phyloP scores from a whole-genome alignment of 2,797 vertebrate genomes.

The Pantherophis alleghaniensis region DNA sequence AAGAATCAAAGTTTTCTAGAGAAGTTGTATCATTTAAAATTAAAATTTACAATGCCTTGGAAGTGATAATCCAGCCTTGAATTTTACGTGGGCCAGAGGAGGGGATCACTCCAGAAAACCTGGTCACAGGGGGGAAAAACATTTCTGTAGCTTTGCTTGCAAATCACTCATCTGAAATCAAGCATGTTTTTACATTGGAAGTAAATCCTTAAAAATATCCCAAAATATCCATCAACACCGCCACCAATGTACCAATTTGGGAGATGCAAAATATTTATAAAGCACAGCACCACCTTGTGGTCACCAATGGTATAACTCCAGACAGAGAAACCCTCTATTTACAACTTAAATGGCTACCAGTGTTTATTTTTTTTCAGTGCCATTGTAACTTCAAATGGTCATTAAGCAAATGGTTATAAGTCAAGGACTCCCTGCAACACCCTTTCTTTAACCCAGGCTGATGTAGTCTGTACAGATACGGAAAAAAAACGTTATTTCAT shows the following conservation, averaged over 20 bases:
- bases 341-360: neutral
- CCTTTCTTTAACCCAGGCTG: accelerated
- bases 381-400: neutral
- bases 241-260: neutral
- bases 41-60: neutral
- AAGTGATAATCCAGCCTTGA: neutral
- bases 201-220: neutral
- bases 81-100: neutral
- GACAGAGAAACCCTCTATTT: neutral
- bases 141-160: neutral
- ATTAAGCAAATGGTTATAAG: neutral
- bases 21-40: neutral
- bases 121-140: neutral
- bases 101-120: neutral
- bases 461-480: neutral
- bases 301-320: conserved; percentile 14
- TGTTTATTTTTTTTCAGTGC: neutral
- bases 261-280: conserved; percentile 52
- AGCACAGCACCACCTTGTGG: conserved; percentile 66
- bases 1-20: neutral
- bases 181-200: neutral
- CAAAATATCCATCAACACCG: neutral
- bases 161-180: neutral
- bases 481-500: neutral
- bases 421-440: neutral